Percentiles rank a stretch among this genome's conserved stretches.
Evolutionary conservation across 2,888 invertebrate genomes (phyloP).

Genomic region (Diaphora mendica): DNA sequence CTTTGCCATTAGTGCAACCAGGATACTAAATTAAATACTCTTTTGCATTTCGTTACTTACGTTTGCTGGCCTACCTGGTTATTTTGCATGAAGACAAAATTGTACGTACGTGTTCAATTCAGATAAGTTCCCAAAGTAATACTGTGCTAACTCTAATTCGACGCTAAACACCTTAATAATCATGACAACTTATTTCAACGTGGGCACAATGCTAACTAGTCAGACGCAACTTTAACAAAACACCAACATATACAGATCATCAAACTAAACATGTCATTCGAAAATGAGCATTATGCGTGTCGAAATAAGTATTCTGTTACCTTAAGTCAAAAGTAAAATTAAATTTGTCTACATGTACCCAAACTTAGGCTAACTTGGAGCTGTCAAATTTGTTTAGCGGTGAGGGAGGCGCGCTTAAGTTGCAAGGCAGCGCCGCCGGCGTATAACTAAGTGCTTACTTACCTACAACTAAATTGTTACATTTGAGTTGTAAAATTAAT

Average conservation of each 20-base stretch:
- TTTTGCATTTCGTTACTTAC: neutral
- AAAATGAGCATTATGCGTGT: slow-evolving; percentile 45
- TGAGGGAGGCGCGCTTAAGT: slow-evolving; percentile 81
- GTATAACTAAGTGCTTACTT: slow-evolving; percentile 83
- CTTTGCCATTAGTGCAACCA: neutral
- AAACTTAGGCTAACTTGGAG: slow-evolving; percentile 83
- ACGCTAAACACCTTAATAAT: slow-evolving; percentile 82
- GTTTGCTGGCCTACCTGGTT: slow-evolving; percentile 6
- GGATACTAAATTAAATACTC: neutral
- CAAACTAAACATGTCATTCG: slow-evolving; percentile 16
- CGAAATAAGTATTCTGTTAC: slow-evolving; percentile 30
- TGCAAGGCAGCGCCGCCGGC: slow-evolving; percentile 77
- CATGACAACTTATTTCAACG: slow-evolving; percentile 81
- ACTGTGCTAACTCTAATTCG: slow-evolving; percentile 59
- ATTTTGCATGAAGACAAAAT: slow-evolving; percentile 20
- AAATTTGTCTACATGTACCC: slow-evolving; percentile 72
- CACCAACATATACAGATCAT: slow-evolving; percentile 43
- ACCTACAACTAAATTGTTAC: slow-evolving; percentile 82
- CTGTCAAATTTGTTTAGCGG: slow-evolving; percentile 87
- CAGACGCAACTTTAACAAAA: slow-evolving; percentile 73
- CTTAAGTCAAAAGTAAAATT: slow-evolving; percentile 36
- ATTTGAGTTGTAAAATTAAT: slow-evolving; percentile 85
- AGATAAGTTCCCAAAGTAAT: slow-evolving; percentile 49
- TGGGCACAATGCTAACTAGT: slow-evolving; percentile 83
- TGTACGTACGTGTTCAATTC: slow-evolving; percentile 32